Evolutionary conservation across 2,797 vertebrate species (phyloP).

Genomic region (Epinephelus awoara): DNA sequence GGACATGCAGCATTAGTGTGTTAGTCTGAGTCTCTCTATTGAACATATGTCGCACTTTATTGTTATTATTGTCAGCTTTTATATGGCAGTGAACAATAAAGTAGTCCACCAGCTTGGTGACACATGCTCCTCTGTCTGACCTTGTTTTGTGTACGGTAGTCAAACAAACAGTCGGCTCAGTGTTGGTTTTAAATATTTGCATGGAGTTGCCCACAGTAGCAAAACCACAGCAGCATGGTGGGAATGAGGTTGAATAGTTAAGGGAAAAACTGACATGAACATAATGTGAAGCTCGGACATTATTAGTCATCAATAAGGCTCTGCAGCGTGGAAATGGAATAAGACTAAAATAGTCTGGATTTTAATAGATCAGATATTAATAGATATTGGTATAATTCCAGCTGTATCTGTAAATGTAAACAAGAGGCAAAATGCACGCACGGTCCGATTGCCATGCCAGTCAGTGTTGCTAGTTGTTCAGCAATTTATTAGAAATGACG

Average conservation of each 20-base stretch:
- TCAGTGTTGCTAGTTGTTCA: not conserved
- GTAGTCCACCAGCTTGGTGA: not conserved
- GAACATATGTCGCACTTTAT: not conserved
- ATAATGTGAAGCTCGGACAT: too few relatives aligned
- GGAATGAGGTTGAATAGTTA: too few relatives aligned
- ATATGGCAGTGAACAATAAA: too few relatives aligned
- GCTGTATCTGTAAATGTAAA: not conserved
- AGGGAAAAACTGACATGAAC: not conserved
- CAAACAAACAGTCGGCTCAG: not conserved
- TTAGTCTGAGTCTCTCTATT: not conserved
- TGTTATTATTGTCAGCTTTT: not conserved
- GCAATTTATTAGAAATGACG: too few relatives aligned
- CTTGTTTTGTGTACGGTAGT: not conserved
- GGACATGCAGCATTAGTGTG: too few relatives aligned
- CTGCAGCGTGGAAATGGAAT: not conserved
- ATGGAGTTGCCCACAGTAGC: not conserved
- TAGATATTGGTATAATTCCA: not conserved
- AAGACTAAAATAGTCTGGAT: not conserved
- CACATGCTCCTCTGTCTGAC: not conserved
- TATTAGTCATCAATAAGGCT: not conserved
- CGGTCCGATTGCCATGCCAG: fast-evolving
- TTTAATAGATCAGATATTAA: too few relatives aligned
- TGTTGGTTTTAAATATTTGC: not conserved
- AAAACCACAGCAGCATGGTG: not conserved
- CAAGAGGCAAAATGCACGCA: too few relatives aligned